Percentiles rank a stretch among this genome's conserved stretches.
phyloP scores from a whole-genome alignment of 2,797 vertebrate genomes.

The Steatocranus sp. region DNA sequence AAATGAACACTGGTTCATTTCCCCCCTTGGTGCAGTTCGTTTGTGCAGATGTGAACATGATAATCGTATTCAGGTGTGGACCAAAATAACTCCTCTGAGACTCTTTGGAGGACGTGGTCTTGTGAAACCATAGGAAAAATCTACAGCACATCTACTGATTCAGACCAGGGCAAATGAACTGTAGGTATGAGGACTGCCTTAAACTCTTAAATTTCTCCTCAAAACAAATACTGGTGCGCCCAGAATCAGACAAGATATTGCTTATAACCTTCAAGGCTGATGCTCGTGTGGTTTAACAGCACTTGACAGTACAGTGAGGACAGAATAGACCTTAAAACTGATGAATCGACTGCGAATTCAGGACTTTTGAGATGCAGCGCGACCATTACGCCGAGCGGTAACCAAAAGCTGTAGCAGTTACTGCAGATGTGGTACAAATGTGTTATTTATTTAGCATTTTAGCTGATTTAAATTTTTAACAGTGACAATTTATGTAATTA shows the following conservation, averaged over 20 bases:
- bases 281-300: background rate
- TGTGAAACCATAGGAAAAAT: background rate
- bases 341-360: rapidly evolving
- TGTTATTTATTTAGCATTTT: background rate
- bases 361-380: background rate
- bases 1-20: background rate
- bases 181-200: background rate
- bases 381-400: background rate
- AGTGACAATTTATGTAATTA: background rate
- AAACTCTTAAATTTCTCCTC: background rate
- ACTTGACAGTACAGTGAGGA: background rate
- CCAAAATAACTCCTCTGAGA: background rate
- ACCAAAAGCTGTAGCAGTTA: background rate
- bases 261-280: background rate
- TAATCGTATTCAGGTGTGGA: background rate
- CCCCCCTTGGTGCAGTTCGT: background rate
- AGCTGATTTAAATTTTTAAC: rapidly evolving
- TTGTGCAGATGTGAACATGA: background rate
- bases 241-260: background rate
- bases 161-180: background rate
- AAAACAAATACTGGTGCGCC: background rate
- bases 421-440: background rate
- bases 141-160: background rate
- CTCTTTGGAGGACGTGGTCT: background rate
- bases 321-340: background rate